A percentile compares a stretch with the other conserved stretches of the same genome.
These are phyloP conservation scores for Scaptomyza reducta DNA, from an alignment of 2,888 invertebrate species.

Conservation along the genomic window DNA sequence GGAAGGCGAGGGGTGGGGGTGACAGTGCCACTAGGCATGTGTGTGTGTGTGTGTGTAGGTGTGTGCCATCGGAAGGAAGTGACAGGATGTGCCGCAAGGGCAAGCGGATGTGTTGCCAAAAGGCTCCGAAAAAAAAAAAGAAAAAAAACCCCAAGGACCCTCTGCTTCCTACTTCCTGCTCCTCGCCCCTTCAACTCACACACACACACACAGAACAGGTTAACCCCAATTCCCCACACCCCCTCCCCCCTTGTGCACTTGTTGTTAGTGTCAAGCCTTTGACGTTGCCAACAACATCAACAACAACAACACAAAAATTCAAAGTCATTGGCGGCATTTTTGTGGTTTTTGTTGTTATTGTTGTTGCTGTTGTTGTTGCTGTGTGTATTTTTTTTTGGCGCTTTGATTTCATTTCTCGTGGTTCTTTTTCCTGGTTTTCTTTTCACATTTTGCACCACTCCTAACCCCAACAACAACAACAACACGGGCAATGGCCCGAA, in stretches of 20 bases:
- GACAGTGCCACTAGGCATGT: too few species aligned
- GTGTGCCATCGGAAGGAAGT: slow-evolving; percentile 61
- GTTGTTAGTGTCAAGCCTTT: slow-evolving; percentile 47
- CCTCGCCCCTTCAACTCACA: not conserved
- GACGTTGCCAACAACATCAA: slow-evolving; percentile 26
- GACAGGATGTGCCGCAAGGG: slow-evolving; percentile 74
- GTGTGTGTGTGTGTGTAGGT: slow-evolving; percentile 19
- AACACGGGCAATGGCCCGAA: slow-evolving; percentile 3
- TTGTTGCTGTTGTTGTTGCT: slow-evolving; percentile 11
- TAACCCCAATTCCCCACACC: slow-evolving; percentile 1
- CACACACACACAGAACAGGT: not conserved
- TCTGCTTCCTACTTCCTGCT: not conserved
- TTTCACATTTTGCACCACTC: not conserved
- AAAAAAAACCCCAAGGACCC: not conserved
- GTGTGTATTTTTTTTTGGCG: slow-evolving; percentile 3
- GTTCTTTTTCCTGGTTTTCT: not conserved
- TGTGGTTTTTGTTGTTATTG: slow-evolving; percentile 61
- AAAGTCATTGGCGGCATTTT: slow-evolving; percentile 70
- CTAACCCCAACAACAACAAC: slow-evolving; percentile 16
- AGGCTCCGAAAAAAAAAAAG: slow-evolving; percentile 21
- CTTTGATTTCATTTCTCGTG: slow-evolving; percentile 11
- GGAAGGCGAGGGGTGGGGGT: not conserved
- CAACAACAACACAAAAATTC: slow-evolving; percentile 28
- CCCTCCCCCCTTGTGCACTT: not conserved
- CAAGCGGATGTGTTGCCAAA: slow-evolving; percentile 72